Base-by-base conservation (phyloP, 2,888 invertebrate species). In the Digitonthophagus gazella region DNA sequence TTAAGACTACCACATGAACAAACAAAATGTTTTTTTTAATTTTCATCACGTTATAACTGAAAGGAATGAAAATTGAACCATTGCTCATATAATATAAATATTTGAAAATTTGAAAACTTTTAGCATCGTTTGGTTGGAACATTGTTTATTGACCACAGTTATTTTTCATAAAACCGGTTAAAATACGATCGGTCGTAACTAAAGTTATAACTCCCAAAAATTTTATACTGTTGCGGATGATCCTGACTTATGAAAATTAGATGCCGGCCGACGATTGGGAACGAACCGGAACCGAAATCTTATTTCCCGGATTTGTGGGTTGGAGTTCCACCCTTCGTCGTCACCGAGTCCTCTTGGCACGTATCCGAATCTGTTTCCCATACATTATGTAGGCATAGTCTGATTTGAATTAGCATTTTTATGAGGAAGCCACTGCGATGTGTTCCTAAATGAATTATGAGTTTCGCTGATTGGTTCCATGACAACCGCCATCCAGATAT, bases 341-440 rank as follows among this genome's bases (percentile, higher is more conserved):
- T 22, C 28, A 11, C 20, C 22, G 16, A 18, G 18, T 66, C 56
- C 22, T 14, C 14, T 15, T 22, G 58, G 66, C 58, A 15, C 69
- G 68, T 69, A 71, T 69, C 71, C 69, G 67, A 72, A 71, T 69
- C 64, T 72, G 69, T 69, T 74, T 72, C 71, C 73, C 73, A 73
- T 74, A 72, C 68, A 74, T 74, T 73, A 73, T 72, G 72, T 73
- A 74, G 72, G 72, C 73, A 69, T 71, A 72, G 72, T 71, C 71
- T 72, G 74, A 74, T 71, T 73, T 72, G 69, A 68, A 74, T 74
- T 74, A 73, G 73, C 74, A 74, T 74, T 74, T 74, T 74, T 74
- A 74, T 74, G 72, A 74, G 73, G 69, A 67, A 65, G 19, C 69
- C 69, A 65, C 28, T 66, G 68, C 66, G 67, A 68, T 66, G 67